Evolutionary conservation across 1,140 invertebrate species (phyloP), one percentile per base, ranked within the genome.

Genomic region (Coenobita brevimanus): DNA sequence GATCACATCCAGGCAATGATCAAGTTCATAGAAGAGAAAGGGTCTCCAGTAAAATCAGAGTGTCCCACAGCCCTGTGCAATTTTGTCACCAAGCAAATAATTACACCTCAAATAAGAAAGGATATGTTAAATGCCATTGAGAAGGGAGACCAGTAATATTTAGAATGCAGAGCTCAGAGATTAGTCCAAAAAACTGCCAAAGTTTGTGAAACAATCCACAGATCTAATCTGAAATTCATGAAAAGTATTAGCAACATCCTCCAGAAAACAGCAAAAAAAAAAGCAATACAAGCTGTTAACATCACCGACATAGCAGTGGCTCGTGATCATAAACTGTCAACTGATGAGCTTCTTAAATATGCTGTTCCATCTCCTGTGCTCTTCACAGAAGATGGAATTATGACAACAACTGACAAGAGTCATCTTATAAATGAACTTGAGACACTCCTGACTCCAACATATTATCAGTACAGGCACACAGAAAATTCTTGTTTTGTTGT

Each of bases 361-460:
- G 46, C 17, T 50, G 46, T 50, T 50, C 46, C 46, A 50, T 50
- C 46, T 50, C 46, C 46, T 50, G 46, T 50, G 6, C 46, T 50
- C 46, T 50, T 50, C 46, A 50, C 46, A 50, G 62, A 24, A 67
- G 30, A 24, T 24, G 62, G 62, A 67, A 6, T 67, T n/a, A 67
- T 67, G 62, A n/a, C 62, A 6, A 50, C 6, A 50, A 6, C 62
- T 24, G n/a, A 67, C 30, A 67, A 67, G 30, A 24, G 62, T 67
- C 62, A 67, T n/a, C 62, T 67, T 8, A 67, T 67, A n/a, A 67
- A 67, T n/a, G 62, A 67, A 33, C 30, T 67, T n/a, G 62, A 67
- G n/a, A 67, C 62, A 67, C n/a, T 10, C 30, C 62, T 67, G 6
- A 67, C 21, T 24, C 62, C 62, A 4, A n/a, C 21, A 67, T 6